Conservation (phyloP, 1,140 invertebrate genomes). For the Cyclargus thomasi region DNA sequence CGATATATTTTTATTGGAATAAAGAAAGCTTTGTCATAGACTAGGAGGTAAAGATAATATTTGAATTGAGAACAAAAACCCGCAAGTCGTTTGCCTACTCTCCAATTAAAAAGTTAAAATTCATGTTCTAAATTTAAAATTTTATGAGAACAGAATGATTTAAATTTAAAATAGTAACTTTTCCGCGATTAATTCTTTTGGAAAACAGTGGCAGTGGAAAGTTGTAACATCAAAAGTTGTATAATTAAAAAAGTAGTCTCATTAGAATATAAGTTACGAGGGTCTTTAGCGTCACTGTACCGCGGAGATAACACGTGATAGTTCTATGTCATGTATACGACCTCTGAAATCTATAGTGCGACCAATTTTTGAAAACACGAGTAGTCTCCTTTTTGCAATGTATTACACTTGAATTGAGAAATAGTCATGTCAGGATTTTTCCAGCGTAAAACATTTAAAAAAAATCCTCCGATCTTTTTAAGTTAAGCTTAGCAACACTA, state of each 20-base stretch:
- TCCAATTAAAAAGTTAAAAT: not conserved
- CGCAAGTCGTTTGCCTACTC: no score
- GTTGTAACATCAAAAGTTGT: not conserved
- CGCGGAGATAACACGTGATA: not conserved
- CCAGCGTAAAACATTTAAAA: no score
- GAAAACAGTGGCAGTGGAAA: not conserved
- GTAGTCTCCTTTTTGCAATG: no score
- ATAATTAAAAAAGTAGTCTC: slow-evolving; percentile 3
- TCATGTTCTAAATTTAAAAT: not conserved
- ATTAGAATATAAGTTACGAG: not conserved
- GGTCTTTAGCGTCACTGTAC: not conserved
- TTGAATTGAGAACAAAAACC: no score
- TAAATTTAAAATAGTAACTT: not conserved
- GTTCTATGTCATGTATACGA: not conserved
- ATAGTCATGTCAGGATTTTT: no score
- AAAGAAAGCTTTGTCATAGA: no score
- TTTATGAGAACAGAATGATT: not conserved
- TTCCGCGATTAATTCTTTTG: not conserved
- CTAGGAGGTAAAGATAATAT: no score
- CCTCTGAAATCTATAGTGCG: not conserved
- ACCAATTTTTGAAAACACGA: no score
- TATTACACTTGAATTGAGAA: no score
- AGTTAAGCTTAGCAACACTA: no score
- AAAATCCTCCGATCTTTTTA: no score
- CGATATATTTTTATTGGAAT: not conserved